phyloP scores from a whole-genome alignment of 2,113 vertebrate genomes.

The Irena cyanogastra region DNA sequence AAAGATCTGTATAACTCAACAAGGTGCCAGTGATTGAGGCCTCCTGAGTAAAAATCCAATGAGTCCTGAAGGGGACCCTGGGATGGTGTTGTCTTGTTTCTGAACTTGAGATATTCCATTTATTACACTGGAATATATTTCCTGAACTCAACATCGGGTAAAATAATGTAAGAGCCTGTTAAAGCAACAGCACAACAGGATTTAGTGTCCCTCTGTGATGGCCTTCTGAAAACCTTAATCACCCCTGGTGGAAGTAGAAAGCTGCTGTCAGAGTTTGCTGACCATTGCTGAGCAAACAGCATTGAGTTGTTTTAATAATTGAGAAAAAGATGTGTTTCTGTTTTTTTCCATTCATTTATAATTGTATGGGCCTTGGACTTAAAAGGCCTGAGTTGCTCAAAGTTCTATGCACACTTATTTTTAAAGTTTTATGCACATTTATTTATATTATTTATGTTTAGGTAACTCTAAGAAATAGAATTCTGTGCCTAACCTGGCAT shows the following conservation, averaged over 20 bases:
- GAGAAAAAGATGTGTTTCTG: not conserved
- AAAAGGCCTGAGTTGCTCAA: not conserved
- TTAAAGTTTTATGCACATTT: not conserved
- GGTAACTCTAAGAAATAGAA: not conserved
- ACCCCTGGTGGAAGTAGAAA: slow-evolving; percentile 34
- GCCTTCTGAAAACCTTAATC: slow-evolving; percentile 43
- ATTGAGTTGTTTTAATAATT: not conserved
- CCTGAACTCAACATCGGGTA: slow-evolving; percentile 61
- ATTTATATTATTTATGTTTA: not conserved
- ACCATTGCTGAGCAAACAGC: not conserved
- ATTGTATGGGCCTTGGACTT: not conserved
- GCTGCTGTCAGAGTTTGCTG: not conserved
- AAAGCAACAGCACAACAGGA: slow-evolving; percentile 44
- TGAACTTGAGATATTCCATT: slow-evolving; percentile 72
- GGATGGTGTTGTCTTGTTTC: slow-evolving; percentile 57
- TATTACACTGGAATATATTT: slow-evolving; percentile 66
- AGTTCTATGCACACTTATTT: not conserved
- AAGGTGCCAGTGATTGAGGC: slow-evolving; percentile 71
- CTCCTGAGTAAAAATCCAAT: slow-evolving; percentile 65
- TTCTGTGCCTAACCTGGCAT: not conserved
- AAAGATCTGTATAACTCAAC: slow-evolving; percentile 71
- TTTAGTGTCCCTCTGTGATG: slow-evolving; percentile 51
- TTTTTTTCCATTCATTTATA: not conserved
- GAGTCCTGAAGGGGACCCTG: slow-evolving; percentile 76
- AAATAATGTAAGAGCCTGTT: slow-evolving; percentile 64